Base-by-base conservation (phyloP, 2,113 vertebrate genomes). In the Hepsetus odoe region DNA sequence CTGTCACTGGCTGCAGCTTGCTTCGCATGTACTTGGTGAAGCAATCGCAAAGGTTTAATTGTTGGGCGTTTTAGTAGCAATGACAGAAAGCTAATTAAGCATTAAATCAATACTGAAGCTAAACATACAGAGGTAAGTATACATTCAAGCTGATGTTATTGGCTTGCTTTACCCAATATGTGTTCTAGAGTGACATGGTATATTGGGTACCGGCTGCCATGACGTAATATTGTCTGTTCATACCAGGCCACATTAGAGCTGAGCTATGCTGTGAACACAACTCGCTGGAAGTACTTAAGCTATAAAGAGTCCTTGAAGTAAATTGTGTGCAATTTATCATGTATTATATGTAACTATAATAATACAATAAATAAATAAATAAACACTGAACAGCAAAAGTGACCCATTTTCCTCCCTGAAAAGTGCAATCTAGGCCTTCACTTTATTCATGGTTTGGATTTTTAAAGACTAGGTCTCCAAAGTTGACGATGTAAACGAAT, bases 51-150 rank as follows among this genome's bases (percentile, higher is more conserved):
- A 62, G 33, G 65, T 14, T 82, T 77, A 82, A 73, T 67, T 78
- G 80, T 73, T 32, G 73, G 49, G 35, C 20, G 28, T 81, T 76
- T 62, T 1, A 66, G n/a, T 28, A 49, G 77, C 22, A 26, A 30
- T 49, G 72, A 66, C 24, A 69, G 30, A 69, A 74, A 78, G 55
- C 44, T 66, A 35, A 22, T 69, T 68, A 4, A 65, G 46, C 32
- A 18, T 69, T n/a, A 72, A 82, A 79, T 82, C 71, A 56, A 82
- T 82, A 71, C 35, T 61, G 64, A 64, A 67, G 69, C 71, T 20
- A 62, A 70, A 51, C 64, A 82, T 74, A 78, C 72, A 69, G 72
- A 74, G 80, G 80, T 82, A 82, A 74, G 46, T 70, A 69, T 71
- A 74, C 73, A 73, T 74, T 79, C 49, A 55, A 79, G 66, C 44